Conservation (phyloP, 2,797 vertebrate genomes). For the Aphelocoma californica region DNA sequence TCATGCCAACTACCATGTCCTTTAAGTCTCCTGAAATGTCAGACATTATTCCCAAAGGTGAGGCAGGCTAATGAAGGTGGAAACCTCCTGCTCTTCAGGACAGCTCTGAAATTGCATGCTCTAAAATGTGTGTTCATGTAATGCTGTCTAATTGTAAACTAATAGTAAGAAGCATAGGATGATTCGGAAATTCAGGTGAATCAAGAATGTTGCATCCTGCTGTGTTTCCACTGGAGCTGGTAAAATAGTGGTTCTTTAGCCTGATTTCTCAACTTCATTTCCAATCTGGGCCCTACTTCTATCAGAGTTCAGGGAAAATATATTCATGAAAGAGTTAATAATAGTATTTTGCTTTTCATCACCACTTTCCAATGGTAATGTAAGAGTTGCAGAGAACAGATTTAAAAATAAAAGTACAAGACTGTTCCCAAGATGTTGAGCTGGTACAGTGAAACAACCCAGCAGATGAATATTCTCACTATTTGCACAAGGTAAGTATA, state of each 20-base stretch:
- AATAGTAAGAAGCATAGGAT: not conserved
- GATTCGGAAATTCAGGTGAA: not conserved
- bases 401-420: not conserved
- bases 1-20: not conserved
- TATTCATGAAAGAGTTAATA: not conserved
- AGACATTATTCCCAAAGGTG: not conserved
- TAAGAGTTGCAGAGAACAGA: not conserved
- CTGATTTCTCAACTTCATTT: not conserved
- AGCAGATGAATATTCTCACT: not conserved
- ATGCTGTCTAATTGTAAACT: not conserved
- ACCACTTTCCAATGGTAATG: not conserved
- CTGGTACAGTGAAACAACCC: not conserved
- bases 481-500: not conserved
- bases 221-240: not conserved
- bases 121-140: not conserved
- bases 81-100: not conserved
- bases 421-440: not conserved
- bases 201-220: not conserved
- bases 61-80: not conserved
- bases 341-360: not conserved
- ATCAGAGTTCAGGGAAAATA: not conserved
- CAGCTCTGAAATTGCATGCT: not conserved
- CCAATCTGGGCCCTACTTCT: not conserved
- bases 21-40: not conserved
- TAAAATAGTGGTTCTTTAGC: not conserved